phyloP scores from a whole-genome alignment of 37 sponge, comb jelly and placozoan genomes.

The Theonella swinhoei region DNA sequence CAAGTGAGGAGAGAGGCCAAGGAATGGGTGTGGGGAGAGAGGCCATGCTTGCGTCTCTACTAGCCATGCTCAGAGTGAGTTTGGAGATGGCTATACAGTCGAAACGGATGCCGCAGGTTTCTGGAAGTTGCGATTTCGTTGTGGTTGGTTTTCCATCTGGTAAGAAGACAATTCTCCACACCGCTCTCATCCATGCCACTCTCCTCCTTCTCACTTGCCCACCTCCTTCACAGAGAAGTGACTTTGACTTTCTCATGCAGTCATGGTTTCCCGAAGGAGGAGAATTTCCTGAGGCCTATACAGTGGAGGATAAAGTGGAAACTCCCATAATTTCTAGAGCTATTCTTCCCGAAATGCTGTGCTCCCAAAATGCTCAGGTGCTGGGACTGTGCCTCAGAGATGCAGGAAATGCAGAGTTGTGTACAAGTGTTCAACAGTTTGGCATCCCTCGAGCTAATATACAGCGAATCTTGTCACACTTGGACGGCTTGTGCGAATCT shows the following conservation, averaged over 20 bases:
- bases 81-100: slow-evolving; percentile 29
- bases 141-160: slow-evolving; percentile 40
- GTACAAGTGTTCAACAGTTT: slow-evolving; percentile 51
- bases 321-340: slow-evolving; percentile 9
- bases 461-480: slow-evolving; percentile 12
- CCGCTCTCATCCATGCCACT: slow-evolving; percentile 33
- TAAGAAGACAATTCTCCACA: slow-evolving; percentile 31
- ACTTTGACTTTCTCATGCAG: slow-evolving; percentile 34
- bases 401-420: slow-evolving; percentile 17
- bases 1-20: neutral
- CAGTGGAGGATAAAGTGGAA: slow-evolving; percentile 23
- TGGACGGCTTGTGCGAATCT: slow-evolving; percentile 17
- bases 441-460: slow-evolving; percentile 39
- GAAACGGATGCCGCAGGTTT: slow-evolving; percentile 34
- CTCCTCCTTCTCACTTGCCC: slow-evolving; percentile 28
- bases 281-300: slow-evolving; percentile 30
- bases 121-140: slow-evolving; percentile 23
- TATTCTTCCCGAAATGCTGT: slow-evolving; percentile 10
- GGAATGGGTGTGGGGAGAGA: neutral
- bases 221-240: neutral
- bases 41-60: slow-evolving; percentile 15
- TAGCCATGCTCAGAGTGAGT: slow-evolving; percentile 38
- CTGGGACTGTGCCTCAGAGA: neutral
- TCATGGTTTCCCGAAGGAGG: slow-evolving; percentile 30
- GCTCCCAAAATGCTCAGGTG: neutral